Conservation (phyloP, 35 echinoderm and acorn worm species). For the Apostichopus japonicus region DNA sequence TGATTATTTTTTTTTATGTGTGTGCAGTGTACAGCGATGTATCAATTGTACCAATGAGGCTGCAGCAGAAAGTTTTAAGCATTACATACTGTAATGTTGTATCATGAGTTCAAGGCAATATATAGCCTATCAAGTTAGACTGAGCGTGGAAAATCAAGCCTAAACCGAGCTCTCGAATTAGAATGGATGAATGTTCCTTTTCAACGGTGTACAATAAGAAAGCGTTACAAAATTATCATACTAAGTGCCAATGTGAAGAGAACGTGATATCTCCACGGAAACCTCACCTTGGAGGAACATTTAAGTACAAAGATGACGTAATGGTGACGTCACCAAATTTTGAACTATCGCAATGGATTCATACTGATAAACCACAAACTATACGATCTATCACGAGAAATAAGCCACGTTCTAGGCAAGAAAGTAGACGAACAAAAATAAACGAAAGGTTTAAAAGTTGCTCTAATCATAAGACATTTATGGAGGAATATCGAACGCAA, state of each 20-base stretch:
- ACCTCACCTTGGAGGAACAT: not conserved
- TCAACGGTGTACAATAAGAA: constrained; percentile 20
- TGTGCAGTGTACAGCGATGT: too few species aligned
- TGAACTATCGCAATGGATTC: constrained; percentile 17
- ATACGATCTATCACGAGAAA: not conserved
- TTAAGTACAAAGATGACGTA: constrained; percentile 44
- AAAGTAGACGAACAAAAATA: not conserved
- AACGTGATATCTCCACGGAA: not conserved
- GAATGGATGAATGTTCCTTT: constrained; percentile 19
- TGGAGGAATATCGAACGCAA: not conserved
- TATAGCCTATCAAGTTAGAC: too few species aligned
- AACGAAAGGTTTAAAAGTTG: not conserved
- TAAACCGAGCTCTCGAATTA: not conserved
- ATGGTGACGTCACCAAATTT: constrained; percentile 27
- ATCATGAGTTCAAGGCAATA: too few species aligned
- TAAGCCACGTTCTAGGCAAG: not conserved
- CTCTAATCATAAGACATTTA: not conserved
- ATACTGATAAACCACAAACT: not conserved
- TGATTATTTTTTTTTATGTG: too few species aligned
- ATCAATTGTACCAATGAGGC: too few species aligned
- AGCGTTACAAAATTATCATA: not conserved
- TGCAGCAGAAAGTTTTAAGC: too few species aligned
- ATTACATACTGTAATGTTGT: too few species aligned
- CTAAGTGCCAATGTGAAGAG: constrained; percentile 3
- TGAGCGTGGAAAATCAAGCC: too few species aligned